Conservation (phyloP, 2,888 invertebrate species). For the Strigamia maritima region DNA sequence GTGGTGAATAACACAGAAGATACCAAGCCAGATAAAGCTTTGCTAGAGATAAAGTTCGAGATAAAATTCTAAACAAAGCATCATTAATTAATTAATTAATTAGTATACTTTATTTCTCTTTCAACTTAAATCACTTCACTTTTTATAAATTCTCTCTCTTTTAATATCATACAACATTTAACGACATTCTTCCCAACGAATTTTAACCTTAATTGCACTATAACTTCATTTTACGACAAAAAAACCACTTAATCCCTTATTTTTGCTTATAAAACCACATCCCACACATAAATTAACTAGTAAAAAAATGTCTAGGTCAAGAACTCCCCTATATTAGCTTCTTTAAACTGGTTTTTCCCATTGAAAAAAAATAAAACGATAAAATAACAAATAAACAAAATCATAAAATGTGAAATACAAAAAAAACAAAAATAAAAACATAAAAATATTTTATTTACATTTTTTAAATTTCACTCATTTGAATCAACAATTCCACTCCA, state of each 20-base stretch:
- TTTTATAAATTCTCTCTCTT: neutral
- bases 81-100: neutral
- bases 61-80: neutral
- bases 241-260: neutral
- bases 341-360: neutral
- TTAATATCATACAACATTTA: neutral
- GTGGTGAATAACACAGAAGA: neutral
- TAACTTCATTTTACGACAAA: neutral
- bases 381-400: neutral
- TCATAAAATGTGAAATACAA: too few species aligned
- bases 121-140: neutral
- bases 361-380: neutral
- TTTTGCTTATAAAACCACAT: neutral
- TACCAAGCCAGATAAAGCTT: neutral
- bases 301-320: neutral
- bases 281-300: neutral
- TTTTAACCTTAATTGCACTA: neutral
- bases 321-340: neutral
- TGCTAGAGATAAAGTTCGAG: neutral
- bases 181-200: neutral
- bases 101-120: neutral
- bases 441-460: neutral
- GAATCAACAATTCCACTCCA: neutral
- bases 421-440: too few species aligned
- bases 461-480: neutral